A percentile compares a stretch with the other conserved stretches of the same genome.
These are phyloP conservation scores for Cosmia trapezina DNA, from an alignment of 2,888 invertebrate species.

Conservation along the genomic window DNA sequence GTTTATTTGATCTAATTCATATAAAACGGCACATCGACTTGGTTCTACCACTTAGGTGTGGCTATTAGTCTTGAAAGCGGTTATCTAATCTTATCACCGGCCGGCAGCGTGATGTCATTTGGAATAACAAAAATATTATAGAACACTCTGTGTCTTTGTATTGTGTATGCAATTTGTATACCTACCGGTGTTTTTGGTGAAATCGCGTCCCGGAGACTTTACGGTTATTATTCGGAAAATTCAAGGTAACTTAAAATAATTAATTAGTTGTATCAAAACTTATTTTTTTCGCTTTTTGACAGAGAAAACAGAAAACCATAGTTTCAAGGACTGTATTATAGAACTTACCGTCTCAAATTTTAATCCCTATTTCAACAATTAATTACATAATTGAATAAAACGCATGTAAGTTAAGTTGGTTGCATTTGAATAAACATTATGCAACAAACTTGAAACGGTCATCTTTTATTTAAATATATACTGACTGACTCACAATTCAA, in stretches of 20 bases:
- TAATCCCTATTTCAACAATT: neutral
- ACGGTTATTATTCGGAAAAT: slow-evolving; percentile 46
- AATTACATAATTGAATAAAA: neutral
- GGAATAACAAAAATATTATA: slow-evolving; percentile 74
- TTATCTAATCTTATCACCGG: slow-evolving; percentile 84
- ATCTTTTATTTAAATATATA: slow-evolving; percentile 52
- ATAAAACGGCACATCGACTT: slow-evolving; percentile 58
- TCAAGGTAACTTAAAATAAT: slow-evolving; percentile 42
- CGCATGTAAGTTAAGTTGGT: neutral
- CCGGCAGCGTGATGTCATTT: slow-evolving; percentile 78
- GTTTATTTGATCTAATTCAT: slow-evolving; percentile 51
- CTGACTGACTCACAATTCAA: slow-evolving; percentile 50
- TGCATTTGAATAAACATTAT: slow-evolving; percentile 49
- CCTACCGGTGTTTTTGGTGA: slow-evolving; percentile 56
- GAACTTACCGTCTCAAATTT: slow-evolving; percentile 2
- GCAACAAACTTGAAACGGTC: slow-evolving; percentile 44
- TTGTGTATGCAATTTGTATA: slow-evolving; percentile 63
- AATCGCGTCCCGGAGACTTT: slow-evolving; percentile 41
- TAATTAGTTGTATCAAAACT: slow-evolving; percentile 14
- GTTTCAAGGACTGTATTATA: slow-evolving; percentile 18
- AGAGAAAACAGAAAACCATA: slow-evolving; percentile 22
- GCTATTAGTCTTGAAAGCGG: slow-evolving; percentile 73
- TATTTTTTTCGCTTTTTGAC: neutral
- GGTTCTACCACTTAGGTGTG: slow-evolving; percentile 70
- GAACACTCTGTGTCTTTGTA: slow-evolving; percentile 55